Evolutionary conservation across 1,140 invertebrate genomes (phyloP).

Genomic region (Holotrichia oblita): DNA sequence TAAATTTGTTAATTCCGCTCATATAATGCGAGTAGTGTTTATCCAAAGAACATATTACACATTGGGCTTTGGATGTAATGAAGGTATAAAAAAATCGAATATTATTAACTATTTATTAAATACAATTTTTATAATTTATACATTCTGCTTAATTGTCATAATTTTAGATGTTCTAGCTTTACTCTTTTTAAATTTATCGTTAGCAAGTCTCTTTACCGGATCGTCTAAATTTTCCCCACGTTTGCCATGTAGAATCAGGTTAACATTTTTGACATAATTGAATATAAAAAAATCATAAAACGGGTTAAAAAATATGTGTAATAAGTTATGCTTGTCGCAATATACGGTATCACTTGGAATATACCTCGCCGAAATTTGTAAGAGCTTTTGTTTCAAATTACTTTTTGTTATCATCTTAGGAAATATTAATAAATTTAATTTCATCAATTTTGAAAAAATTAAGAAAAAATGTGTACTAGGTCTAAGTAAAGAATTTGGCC

Average conservation of each 20-base stretch:
- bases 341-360: not conserved
- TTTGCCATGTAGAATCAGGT: not conserved
- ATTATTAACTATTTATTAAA: too few species aligned
- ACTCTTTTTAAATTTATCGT: too few species aligned
- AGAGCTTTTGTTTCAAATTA: not conserved
- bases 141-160: too few species aligned
- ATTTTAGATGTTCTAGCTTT: too few species aligned
- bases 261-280: constrained; percentile 2
- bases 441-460: not conserved
- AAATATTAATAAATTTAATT: constrained; percentile 11
- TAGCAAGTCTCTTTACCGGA: too few species aligned
- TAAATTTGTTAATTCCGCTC: too few species aligned
- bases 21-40: too few species aligned
- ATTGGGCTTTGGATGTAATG: too few species aligned
- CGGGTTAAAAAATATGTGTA: not conserved
- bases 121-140: too few species aligned
- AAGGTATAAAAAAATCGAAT: too few species aligned
- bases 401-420: not conserved
- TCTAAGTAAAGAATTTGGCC: not conserved
- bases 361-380: not conserved
- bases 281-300: constrained; percentile 1
- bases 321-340: not conserved
- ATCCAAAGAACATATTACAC: too few species aligned
- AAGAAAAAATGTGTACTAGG: not conserved
- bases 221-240: too few species aligned